Base-by-base conservation (phyloP, 2,888 invertebrate species). In the Epistrophella euchroma region DNA sequence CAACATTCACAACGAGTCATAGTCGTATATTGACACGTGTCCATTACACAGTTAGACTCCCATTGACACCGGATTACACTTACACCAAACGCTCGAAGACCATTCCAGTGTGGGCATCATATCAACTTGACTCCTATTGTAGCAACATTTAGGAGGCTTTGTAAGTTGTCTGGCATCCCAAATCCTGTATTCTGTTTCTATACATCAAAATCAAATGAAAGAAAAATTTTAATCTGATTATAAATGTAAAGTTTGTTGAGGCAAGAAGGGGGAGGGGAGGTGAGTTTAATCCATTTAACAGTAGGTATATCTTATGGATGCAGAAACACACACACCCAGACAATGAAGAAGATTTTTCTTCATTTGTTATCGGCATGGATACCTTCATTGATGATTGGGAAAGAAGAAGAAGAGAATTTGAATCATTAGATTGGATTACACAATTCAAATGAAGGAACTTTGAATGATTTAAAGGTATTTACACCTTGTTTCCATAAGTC, bases 171-270 rank as follows among this genome's bases (percentile, higher is more conserved):
- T 60, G 19, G 17, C 15, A 76, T 45, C n/a, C 15, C 37, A 68
- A 68, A 58, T 56, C 55, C 43, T 13, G 56, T 56, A 13, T 58
- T 19, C 35, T 55, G 22, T 66, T 40, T 37, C 60, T 43, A 25
- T 32, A 2, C 4, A 45, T 64, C 80, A 62, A 82, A 86, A 78
- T 82, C 76, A 73, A 77, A 81, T 85, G 77, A 81, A 58, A 74
- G 77, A 80, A 77, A 81, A 77, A 74, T 82, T 85, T 86, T 86
- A 86, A 86, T 86, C 86, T 86, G 81, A 86, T 86, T 86, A 86
- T 82, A 78, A 81, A 81, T 86, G 86, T 86, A 13, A 37, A 74
- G 73, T 81, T 80, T 47, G 68, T 3, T 9, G 13, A 7, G 17
- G 0, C 0, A 10, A 4, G 35, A 6, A 13, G 19, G 19, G 35